Evolutionary conservation across 2,888 invertebrate genomes (phyloP).

Genomic region (Chloroclysta siterata): DNA sequence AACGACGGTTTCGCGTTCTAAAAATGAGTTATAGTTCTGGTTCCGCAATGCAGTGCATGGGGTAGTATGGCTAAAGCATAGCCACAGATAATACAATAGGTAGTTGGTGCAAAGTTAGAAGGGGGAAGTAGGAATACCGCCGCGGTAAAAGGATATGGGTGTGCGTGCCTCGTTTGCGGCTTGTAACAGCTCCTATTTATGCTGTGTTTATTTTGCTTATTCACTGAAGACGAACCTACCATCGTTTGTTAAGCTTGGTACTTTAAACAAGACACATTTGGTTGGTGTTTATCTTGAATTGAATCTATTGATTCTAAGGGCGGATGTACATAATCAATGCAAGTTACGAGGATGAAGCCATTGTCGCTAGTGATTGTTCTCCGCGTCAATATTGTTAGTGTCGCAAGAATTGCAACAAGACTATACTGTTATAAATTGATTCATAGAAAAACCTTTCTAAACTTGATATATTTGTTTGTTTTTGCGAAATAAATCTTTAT

Average conservation of each 20-base stretch:
- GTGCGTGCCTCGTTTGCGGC: constrained; percentile 37
- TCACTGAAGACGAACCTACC: constrained; percentile 28
- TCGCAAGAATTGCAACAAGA: constrained; percentile 16
- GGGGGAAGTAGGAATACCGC: constrained; percentile 28
- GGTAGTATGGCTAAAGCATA: constrained; percentile 52
- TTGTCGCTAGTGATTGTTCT: constrained; percentile 39
- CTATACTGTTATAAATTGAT: constrained; percentile 2
- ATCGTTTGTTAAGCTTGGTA: constrained; percentile 24
- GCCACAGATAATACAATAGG: constrained; percentile 21
- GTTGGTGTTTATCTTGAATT: constrained; percentile 30
- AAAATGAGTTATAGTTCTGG: constrained; percentile 78
- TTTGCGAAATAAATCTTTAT: constrained; percentile 17
- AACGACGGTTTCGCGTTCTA: constrained; percentile 72
- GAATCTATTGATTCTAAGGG: constrained; percentile 36
- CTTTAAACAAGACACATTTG: constrained; percentile 30
- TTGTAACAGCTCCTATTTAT: constrained; percentile 40
- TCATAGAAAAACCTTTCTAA: not conserved
- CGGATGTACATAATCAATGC: constrained; percentile 41
- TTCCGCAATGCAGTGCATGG: constrained; percentile 83
- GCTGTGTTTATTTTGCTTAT: constrained; percentile 42
- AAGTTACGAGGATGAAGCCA: constrained; percentile 34
- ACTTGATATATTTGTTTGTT: constrained; percentile 21
- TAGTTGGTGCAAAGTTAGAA: constrained; percentile 33
- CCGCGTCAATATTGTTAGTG: constrained; percentile 2
- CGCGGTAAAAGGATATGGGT: constrained; percentile 38